Conservation (phyloP, 2,797 vertebrate genomes). For the Staurois parvus region DNA sequence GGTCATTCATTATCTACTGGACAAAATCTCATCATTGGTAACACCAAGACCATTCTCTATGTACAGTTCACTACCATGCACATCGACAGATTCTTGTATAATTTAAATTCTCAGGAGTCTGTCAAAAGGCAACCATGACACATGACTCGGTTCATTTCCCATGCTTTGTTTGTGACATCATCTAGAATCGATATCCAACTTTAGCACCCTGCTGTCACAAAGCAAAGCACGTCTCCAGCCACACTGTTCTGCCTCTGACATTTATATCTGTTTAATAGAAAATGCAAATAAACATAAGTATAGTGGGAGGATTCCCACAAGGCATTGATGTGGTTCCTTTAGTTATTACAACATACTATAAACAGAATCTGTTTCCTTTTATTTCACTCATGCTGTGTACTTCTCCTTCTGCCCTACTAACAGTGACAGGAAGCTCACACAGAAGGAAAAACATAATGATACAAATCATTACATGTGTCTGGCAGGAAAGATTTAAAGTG, state of each 20-base stretch:
- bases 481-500: too few species aligned
- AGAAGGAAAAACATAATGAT: too few species aligned
- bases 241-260: constrained; percentile 15
- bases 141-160: neutral
- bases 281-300: constrained; percentile 18
- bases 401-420: neutral
- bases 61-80: too few species aligned
- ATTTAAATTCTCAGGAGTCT: too few species aligned
- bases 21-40: too few species aligned
- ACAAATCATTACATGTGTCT: too few species aligned
- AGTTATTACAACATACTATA: neutral
- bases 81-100: too few species aligned
- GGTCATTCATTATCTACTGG: too few species aligned
- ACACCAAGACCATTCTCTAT: too few species aligned
- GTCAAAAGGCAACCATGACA: too few species aligned
- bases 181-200: neutral
- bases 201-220: neutral
- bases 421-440: neutral
- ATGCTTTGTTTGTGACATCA: neutral
- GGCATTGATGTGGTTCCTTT: constrained; percentile 16
- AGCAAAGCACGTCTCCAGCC: neutral
- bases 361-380: constrained; percentile 15
- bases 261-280: constrained; percentile 17
- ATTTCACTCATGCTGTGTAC: neutral
- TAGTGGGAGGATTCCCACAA: constrained; percentile 6